Conservation (phyloP, 2,113 vertebrate genomes). For the Coptodon rendalli region DNA sequence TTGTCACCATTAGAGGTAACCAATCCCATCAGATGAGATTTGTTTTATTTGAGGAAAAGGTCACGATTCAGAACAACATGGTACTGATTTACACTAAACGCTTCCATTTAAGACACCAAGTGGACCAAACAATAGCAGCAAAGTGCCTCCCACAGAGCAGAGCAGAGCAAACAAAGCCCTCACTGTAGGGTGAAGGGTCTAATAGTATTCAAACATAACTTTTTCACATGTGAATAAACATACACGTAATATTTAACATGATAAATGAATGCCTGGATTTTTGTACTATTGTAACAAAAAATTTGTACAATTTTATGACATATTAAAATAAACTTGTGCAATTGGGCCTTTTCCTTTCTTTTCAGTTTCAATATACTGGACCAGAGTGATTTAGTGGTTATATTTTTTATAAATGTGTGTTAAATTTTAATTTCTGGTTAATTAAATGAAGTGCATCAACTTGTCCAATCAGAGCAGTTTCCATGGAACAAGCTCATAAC, state of each 20-base stretch:
- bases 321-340: not conserved
- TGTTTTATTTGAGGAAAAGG: not conserved
- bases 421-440: not conserved
- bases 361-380: not conserved
- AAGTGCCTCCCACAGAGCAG: not conserved
- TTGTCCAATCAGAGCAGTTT: not conserved
- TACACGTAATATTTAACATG: not conserved
- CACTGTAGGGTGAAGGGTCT: not conserved
- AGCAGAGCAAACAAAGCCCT: not conserved
- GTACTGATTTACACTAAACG: not conserved
- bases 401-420: not conserved
- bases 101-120: accelerated
- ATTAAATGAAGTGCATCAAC: not conserved
- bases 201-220: not conserved
- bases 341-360: not conserved
- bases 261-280: not conserved
- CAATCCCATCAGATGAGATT: not conserved
- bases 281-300: not conserved
- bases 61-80: not conserved
- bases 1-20: not conserved
- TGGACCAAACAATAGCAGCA: not conserved
- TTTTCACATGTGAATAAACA: not conserved
- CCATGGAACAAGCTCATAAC: not conserved
- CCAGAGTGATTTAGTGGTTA: not conserved
- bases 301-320: not conserved